phyloP scores from a whole-genome alignment of 64 coral and sea anemone genomes.

The Pocillopora verrucosa region DNA sequence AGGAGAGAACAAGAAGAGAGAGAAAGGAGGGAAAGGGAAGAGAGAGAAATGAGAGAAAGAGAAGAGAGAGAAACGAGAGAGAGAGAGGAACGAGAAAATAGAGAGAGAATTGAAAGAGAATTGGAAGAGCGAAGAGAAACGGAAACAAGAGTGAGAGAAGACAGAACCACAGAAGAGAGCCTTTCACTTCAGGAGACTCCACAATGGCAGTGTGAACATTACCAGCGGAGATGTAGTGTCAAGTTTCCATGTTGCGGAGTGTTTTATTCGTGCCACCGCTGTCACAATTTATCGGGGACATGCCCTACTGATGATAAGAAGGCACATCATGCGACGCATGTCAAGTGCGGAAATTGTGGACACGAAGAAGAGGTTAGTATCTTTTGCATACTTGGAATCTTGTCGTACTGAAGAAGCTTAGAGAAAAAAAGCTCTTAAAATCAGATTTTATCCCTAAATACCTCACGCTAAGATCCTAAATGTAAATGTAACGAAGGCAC shows the following conservation, averaged over 20 bases:
- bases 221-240: constrained; percentile 46
- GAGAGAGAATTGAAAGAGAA: background rate
- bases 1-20: background rate
- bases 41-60: too few relatives aligned
- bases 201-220: constrained; percentile 42
- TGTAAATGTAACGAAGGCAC: too few relatives aligned
- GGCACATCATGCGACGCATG: constrained; percentile 37
- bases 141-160: background rate
- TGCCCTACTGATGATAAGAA: constrained; percentile 22
- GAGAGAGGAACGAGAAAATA: background rate
- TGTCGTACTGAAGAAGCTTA: too few relatives aligned
- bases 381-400: too few relatives aligned
- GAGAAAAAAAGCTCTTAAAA: too few relatives aligned
- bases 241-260: constrained; percentile 58
- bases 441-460: too few relatives aligned
- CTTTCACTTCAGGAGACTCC: background rate
- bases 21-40: too few relatives aligned
- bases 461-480: background rate
- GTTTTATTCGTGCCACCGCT: constrained; percentile 73
- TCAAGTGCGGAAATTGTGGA: constrained; percentile 34
- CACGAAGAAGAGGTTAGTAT: constrained; percentile 47
- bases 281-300: constrained; percentile 42
- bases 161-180: background rate
- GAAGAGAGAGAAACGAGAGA: too few relatives aligned
- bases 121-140: too few relatives aligned